Base-by-base conservation (phyloP, 2,113 vertebrate species). In the Otus sunia region DNA sequence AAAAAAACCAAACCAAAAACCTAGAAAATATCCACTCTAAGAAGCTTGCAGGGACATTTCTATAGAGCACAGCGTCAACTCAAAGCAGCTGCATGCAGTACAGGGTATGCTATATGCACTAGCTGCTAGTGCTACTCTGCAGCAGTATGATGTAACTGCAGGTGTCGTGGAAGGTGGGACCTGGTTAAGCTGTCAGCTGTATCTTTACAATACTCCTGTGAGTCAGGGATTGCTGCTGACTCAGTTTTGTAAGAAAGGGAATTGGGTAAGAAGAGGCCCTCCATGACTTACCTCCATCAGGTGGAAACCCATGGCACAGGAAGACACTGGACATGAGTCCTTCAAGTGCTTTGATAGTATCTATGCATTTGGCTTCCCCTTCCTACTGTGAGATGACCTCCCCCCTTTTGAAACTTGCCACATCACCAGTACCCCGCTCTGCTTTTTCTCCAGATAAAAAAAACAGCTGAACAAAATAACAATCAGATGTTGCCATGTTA, bases 401-500 rank as follows among this genome's bases (percentile, higher is more conserved):
- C 53, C 53, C 39, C 8, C 37, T 64, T 83, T 50, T 49, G 47
- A 81, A 88, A 74, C 22, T 49, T 94, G 88, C 53, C 89, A 94
- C 59, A 86, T 88, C 85, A 91, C 53, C 69, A 79, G 45, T 88
- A 30, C 22, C 76, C 59, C 29, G 58, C 15, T 92, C 36, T 79
- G 80, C 15, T 64, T 78, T 87, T 95, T 34, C 45, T 94, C 62
- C 78, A 86, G 32, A 88, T 49, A 17, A 74, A 69, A 89, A 68
- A 90, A 36, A 30, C 49, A 89, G 78, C 43, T 90, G 63, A 94
- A 69, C 36, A 83, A 85, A 95, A 96, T 49, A 30, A 85, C 69
- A 85, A 64, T 93, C 94, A 94, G 63, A 79, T 94, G 81, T 80
- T 92, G 79, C 41, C n/a, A 47, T 8, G 18, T 88, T 92, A 86